phyloP scores from a whole-genome alignment of 2,113 vertebrate genomes.

The Sula dactylatra region DNA sequence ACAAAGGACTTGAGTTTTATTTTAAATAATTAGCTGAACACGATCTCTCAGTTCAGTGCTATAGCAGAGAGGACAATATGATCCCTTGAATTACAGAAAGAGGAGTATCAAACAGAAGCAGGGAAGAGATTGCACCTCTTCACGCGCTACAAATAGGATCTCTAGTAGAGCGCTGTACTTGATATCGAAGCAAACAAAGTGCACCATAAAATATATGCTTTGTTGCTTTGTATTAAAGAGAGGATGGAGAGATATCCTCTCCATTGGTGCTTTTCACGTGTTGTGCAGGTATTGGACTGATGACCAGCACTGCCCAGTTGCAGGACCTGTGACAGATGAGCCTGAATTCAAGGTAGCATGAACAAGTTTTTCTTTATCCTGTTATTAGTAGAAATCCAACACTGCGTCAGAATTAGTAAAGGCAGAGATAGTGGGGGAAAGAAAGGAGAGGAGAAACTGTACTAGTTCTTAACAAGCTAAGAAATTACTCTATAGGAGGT shows the following conservation, averaged over 20 bases:
- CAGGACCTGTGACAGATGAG: background rate
- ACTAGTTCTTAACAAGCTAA: background rate
- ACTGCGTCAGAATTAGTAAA: background rate
- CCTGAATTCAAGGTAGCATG: background rate
- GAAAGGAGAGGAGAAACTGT: background rate
- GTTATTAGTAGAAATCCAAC: background rate
- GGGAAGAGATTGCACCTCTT: background rate
- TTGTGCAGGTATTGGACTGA: background rate
- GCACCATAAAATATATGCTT: background rate
- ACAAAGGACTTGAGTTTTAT: background rate
- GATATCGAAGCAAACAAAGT: fast-evolving
- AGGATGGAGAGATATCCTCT: background rate
- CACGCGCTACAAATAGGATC: background rate
- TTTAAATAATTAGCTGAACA: background rate
- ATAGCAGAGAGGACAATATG: background rate
- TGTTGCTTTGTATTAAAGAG: fast-evolving
- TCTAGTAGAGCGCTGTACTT: background rate
- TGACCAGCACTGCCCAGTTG: background rate
- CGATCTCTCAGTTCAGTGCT: background rate
- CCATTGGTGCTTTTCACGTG: fast-evolving
- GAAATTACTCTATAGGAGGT: background rate
- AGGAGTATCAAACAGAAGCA: background rate
- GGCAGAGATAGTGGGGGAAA: background rate
- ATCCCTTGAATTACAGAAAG: background rate
- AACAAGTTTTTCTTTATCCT: background rate